Evolutionary conservation across 1,140 invertebrate genomes (phyloP).

Genomic region (Metopolophium dirhodum): DNA sequence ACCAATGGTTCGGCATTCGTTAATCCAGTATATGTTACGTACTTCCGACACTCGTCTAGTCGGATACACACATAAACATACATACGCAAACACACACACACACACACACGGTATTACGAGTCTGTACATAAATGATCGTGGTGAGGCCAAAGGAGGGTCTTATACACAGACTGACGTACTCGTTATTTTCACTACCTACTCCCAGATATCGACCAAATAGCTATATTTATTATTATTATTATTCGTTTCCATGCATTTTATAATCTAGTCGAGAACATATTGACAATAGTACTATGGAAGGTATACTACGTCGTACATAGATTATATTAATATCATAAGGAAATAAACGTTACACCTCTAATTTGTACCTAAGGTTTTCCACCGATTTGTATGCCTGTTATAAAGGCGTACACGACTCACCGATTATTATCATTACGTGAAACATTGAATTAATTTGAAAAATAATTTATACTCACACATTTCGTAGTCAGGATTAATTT

Average conservation of each 20-base stretch:
- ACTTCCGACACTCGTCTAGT: background rate
- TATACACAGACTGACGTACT: background rate
- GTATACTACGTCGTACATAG: background rate
- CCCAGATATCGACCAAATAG: background rate
- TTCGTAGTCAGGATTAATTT: background rate
- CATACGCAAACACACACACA: background rate
- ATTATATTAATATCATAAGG: background rate
- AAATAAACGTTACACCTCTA: too few species aligned
- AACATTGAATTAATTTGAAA: background rate
- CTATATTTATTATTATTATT: background rate
- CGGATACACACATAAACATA: background rate
- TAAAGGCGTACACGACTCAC: too few species aligned
- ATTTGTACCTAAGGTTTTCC: background rate
- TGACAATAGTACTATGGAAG: background rate
- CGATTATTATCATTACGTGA: background rate
- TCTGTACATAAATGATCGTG: background rate
- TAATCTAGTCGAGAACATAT: background rate
- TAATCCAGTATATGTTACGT: conserved; percentile 3
- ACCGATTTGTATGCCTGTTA: background rate
- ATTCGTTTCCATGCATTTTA: background rate
- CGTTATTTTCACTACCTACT: conserved; percentile 9
- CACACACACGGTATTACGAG: background rate
- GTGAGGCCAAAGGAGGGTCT: background rate
- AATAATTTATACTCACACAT: background rate
- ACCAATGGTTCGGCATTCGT: conserved; percentile 16